Conservation (phyloP, 2,888 invertebrate species). For the Minunthozetes semirufus region DNA sequence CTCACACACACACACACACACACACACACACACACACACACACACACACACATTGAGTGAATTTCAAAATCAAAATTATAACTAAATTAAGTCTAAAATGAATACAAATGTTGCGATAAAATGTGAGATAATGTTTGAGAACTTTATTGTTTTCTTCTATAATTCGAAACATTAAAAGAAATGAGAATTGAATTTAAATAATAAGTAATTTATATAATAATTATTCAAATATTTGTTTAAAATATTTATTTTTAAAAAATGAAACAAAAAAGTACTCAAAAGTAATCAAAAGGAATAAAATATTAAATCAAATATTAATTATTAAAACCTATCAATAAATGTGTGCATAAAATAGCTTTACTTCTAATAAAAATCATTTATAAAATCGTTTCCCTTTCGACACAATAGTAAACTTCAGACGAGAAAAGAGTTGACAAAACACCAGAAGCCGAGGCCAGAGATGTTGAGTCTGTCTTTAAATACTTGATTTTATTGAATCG, state of each 20-base stretch:
- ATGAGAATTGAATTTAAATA: no score
- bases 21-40: no score
- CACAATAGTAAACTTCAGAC: background rate
- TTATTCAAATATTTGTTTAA: background rate
- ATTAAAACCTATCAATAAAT: background rate
- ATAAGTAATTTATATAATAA: background rate
- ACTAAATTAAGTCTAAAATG: no score
- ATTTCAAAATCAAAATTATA: no score
- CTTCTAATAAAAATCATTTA: background rate
- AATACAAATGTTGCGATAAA: no score
- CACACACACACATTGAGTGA: no score
- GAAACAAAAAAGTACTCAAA: background rate
- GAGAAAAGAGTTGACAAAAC: background rate
- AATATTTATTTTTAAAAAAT: background rate
- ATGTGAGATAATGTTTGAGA: no score
- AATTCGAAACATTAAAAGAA: background rate
- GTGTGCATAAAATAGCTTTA: slow-evolving; percentile 4
- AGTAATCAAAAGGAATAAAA: background rate
- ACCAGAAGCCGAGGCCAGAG: background rate
- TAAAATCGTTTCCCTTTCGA: background rate
- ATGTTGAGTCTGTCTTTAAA: background rate
- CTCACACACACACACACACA: no score
- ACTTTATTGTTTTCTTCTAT: background rate
- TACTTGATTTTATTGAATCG: background rate
- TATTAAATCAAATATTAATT: background rate